Evolutionary conservation across 2,888 invertebrate genomes (phyloP).

Genomic region (Cerceris rybyensis): DNA sequence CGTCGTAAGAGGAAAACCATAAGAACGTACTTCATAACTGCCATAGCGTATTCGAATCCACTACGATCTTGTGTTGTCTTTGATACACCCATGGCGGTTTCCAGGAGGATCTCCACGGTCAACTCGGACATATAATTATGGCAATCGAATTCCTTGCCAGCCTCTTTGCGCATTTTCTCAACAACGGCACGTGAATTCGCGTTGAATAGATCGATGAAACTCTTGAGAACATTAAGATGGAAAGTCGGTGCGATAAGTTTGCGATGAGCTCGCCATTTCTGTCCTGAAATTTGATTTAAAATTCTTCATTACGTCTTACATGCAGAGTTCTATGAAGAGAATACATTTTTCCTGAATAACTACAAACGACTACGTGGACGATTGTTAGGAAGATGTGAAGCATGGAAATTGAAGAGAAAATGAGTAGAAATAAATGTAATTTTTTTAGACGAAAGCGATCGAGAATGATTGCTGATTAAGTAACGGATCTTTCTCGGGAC

Average conservation of each 20-base stretch:
- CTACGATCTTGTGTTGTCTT: conserved; percentile 91
- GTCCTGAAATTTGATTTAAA: conserved; percentile 83
- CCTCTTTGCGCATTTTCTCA: conserved; percentile 87
- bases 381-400: not conserved
- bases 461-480: conserved; percentile 14
- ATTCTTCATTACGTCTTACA: not conserved
- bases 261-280: conserved; percentile 93
- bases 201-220: conserved; percentile 93
- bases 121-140: conserved; percentile 94
- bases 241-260: conserved; percentile 94
- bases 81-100: conserved; percentile 95
- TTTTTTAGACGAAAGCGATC: conserved; percentile 12
- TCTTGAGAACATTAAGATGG: conserved; percentile 93
- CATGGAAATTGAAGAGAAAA: conserved; percentile 4
- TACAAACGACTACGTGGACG: not conserved
- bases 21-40: conserved; percentile 88
- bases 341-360: too few species aligned
- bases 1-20: not conserved
- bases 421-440: not conserved
- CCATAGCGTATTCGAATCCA: conserved; percentile 93
- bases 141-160: conserved; percentile 87
- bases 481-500: conserved; percentile 4
- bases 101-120: conserved; percentile 91
- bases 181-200: conserved; percentile 90
- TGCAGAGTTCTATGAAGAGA: not conserved